Evolutionary conservation across 2,113 vertebrate genomes (phyloP), one percentile per base, ranked within the genome.

Genomic region (Lathamus discolor): DNA sequence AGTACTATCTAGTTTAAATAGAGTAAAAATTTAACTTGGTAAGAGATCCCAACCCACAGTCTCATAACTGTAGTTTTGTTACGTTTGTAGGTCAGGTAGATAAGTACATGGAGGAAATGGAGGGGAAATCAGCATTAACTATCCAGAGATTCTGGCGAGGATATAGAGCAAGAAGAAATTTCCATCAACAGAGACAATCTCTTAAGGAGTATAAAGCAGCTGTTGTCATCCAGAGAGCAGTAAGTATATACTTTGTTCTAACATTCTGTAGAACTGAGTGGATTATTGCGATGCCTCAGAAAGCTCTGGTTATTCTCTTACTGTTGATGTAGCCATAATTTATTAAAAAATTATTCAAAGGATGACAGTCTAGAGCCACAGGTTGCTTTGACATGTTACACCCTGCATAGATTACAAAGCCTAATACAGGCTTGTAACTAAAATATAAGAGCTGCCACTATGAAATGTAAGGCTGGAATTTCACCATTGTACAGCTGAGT

Each of bases 91-190:
- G 98, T 96, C 99, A 99, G 96, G 94, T 99, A 96, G 97, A 98
- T 94, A 97, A 98, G 54, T 98, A 98, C 96, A 96, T 99, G 95
- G 97, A 96, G 63, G 98, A 99, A 97, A 97, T 98, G 29, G 98
- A 99, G 94, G 98, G 97, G 7, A 98, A 97, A 86, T 98, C 99
- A 8, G 99, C 99, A 44, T 59, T 99, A 91, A 91, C 98, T 90
- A 99, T 99, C 95, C 99, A 99, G 98, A 99, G 98, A 91, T 97
- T 97, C 46, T 99, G 99, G 99, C 97, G 98, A 97, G 99, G 99
- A 31, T 97, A 98, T 97, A 97, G 96, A 93, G 98, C 98, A 88
- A 98, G 99, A 96, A 98, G 88, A 49, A 95, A 49, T 66, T 98
- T 98, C 97, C 88, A 92, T 82, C 98, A 97, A 31, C 98, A 98